These are phyloP conservation scores for Cassiopea xamachana DNA, from an alignment of 30 jellyfish, hydroid and myxozoan genomes.

Conservation along the genomic window DNA sequence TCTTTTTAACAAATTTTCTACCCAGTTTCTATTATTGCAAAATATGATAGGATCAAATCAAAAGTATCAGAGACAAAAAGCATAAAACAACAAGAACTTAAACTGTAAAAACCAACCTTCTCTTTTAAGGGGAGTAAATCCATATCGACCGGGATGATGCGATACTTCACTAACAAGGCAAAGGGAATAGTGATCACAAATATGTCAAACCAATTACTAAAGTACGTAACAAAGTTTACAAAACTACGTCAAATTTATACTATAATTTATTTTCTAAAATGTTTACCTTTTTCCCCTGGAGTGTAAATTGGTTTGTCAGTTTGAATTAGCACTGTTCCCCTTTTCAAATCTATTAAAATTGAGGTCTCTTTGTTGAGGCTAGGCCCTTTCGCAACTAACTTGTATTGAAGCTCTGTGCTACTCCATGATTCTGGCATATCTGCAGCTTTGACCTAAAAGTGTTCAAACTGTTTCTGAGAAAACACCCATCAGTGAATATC, in stretches of 20 bases:
- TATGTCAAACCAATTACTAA: too few relatives aligned
- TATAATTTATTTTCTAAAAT: background rate
- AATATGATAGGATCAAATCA: too few relatives aligned
- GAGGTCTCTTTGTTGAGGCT: slow-evolving; percentile 57
- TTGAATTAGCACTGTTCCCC: slow-evolving; percentile 77
- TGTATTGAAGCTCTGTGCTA: slow-evolving; percentile 12
- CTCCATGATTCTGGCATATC: slow-evolving; percentile 58
- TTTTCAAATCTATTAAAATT: slow-evolving; percentile 36
- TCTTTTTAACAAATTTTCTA: too few relatives aligned
- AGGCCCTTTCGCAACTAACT: slow-evolving; percentile 48
- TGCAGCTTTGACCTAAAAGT: slow-evolving; percentile 47
- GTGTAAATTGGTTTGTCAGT: slow-evolving; percentile 85
- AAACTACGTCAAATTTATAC: too few relatives aligned
- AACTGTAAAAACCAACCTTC: slow-evolving; percentile 13
- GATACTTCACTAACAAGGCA: slow-evolving; percentile 41
- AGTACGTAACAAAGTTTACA: too few relatives aligned
- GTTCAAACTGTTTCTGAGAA: background rate
- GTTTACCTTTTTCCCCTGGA: slow-evolving; percentile 69
- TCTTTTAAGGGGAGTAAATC: slow-evolving; percentile 62
- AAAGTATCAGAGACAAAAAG: background rate
- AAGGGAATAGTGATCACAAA: too few relatives aligned
- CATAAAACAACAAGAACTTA: background rate
- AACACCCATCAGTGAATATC: background rate
- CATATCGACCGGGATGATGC: slow-evolving; percentile 70
- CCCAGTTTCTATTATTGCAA: too few relatives aligned